Base-by-base conservation (phyloP, 2,888 invertebrate genomes). In the Acheta domesticus region DNA sequence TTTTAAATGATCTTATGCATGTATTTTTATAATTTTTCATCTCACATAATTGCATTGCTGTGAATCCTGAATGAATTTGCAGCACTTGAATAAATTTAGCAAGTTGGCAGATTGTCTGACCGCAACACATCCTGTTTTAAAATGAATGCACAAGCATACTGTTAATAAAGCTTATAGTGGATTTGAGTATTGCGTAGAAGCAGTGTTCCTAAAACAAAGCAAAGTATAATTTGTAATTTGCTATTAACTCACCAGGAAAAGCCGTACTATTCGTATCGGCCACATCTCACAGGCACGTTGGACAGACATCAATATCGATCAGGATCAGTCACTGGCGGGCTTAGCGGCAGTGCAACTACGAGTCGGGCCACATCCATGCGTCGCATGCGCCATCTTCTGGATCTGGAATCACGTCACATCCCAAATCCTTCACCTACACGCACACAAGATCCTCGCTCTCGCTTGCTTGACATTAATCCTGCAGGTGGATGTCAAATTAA, bases 381-480 rank as follows among this genome's bases (percentile, higher is more conserved):
- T 74, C 90, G 95, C 81, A 94, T 96, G 88, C 89, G 95, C 78
- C 95, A 95, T 85, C 88, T 96, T 49, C 87, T 96, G 81, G 96
- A 96, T 84, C 88, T 95, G 80, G 92, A 90, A 84, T 84, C 87
- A 85, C 84, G 88, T 74, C 83, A 83, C 74, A 84, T 83, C 62
- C 84, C 85, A 36, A 84, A 83, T 50, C 80, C 80, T 48, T 80
- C 82, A 21, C 82, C 81, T 84, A 87, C 82, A 84, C 87, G n/a
- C 87, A 90, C 86, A 84, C 91, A 85, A 84, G 89, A 84, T 84
- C 90, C 89, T 84, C 91, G 91, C 82, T 91, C 91, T 48, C 93
- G 93, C 85, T 93, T 93, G 0, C 90, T 96, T 83, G 96, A 96
- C 87, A 96, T 96, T 84, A 96, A 96, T 89, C 95, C 96, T 85